Conservation (phyloP, 2,113 vertebrate species). For the Tachysurus vachellii region DNA sequence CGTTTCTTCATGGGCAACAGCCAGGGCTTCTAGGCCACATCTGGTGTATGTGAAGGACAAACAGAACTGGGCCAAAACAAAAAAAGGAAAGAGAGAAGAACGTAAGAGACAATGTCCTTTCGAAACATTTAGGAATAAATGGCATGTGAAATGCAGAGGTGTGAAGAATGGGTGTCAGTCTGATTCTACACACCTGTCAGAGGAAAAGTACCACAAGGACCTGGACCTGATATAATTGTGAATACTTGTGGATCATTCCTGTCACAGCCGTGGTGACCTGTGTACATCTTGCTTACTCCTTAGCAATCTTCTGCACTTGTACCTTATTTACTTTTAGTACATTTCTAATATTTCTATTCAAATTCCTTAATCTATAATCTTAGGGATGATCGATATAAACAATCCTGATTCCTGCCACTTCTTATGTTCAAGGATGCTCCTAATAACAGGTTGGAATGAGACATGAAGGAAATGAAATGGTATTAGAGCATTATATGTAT, state of each 20-base stretch:
- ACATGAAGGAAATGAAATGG: background rate
- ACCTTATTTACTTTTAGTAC: no score
- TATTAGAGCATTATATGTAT: background rate
- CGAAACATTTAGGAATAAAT: background rate
- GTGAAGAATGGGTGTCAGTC: background rate
- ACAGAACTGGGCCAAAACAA: slow-evolving; percentile 22
- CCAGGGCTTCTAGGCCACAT: slow-evolving; percentile 22
- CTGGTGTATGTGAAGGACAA: slow-evolving; percentile 23
- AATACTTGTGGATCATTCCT: background rate
- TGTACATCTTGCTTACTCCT: background rate
- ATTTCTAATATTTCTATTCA: background rate
- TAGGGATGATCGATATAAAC: background rate
- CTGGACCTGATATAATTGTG: background rate
- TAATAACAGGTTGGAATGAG: background rate
- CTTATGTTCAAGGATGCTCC: background rate
- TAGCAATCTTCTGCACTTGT: background rate
- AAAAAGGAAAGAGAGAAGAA: slow-evolving; percentile 8
- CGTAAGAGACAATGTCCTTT: background rate
- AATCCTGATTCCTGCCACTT: background rate
- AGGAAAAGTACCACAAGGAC: background rate
- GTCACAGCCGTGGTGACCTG: background rate
- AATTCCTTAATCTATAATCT: background rate
- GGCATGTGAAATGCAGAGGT: background rate
- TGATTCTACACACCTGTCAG: background rate
- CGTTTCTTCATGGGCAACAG: slow-evolving; percentile 40